Evolutionary conservation across 2,888 invertebrate genomes (phyloP).

Genomic region (Gastrophysa polygoni): DNA sequence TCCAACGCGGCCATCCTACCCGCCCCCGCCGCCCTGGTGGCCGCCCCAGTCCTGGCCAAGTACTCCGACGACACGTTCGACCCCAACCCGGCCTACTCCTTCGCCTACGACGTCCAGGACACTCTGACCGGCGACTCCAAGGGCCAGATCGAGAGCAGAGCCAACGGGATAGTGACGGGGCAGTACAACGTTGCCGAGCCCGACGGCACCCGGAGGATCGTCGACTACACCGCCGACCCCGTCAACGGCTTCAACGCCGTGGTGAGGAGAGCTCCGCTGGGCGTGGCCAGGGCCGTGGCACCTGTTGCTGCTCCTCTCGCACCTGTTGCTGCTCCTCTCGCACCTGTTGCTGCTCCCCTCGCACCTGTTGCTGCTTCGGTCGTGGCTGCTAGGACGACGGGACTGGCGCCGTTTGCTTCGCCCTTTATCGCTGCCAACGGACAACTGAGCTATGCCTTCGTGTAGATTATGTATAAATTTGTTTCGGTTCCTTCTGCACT

Average conservation of each 20-base stretch:
- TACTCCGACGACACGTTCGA: conserved; percentile 58
- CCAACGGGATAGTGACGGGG: conserved; percentile 71
- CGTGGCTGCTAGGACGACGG: conserved; percentile 47
- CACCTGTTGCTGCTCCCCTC: conserved; percentile 31
- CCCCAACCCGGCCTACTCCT: conserved; percentile 69
- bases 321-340: conserved; percentile 42
- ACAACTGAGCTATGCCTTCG: conserved; percentile 2
- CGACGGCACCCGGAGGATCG: conserved; percentile 67
- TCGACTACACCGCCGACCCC: conserved; percentile 70
- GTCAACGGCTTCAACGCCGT: conserved; percentile 71
- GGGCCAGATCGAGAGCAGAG: conserved; percentile 62
- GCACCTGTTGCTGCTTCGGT: conserved; percentile 36
- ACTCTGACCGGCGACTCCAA: conserved; percentile 67
- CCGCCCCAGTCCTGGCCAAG: conserved; percentile 58
- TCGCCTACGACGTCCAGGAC: conserved; percentile 73
- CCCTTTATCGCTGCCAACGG: conserved; percentile 10
- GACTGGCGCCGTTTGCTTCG: conserved; percentile 35
- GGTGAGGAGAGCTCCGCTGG: conserved; percentile 66
- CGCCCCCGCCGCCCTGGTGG: conserved; percentile 38
- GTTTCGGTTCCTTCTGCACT: too few relatives aligned
- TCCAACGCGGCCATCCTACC: conserved; percentile 14
- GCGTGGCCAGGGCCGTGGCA: conserved; percentile 45
- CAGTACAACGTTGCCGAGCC: conserved; percentile 67
- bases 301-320: conserved; percentile 30
- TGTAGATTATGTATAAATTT: too few relatives aligned